Evolutionary conservation across 2,797 vertebrate genomes (phyloP).

Genomic region (Buceros bicornis): DNA sequence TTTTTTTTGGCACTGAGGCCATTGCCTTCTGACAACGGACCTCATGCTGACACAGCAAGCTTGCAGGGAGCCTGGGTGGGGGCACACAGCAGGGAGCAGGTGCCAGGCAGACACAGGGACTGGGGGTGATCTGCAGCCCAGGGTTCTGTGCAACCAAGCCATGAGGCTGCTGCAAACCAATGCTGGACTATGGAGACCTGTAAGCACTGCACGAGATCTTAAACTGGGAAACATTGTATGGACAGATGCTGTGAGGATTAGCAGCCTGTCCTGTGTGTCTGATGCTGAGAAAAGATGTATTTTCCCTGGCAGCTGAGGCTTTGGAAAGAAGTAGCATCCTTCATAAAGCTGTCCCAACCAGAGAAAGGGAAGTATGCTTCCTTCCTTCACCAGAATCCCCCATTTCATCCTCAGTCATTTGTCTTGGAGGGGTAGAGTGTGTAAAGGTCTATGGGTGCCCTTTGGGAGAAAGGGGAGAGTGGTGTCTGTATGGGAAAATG

Average conservation of each 20-base stretch:
- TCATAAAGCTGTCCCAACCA: neutral
- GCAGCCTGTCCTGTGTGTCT: neutral
- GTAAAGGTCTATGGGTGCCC: neutral
- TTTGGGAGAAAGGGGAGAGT: neutral
- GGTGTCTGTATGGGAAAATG: too few relatives aligned
- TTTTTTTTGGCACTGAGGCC: neutral
- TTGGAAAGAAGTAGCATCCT: neutral
- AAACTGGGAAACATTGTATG: neutral
- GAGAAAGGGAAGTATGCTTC: neutral
- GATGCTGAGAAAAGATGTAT: neutral
- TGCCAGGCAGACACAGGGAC: neutral
- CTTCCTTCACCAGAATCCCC: neutral
- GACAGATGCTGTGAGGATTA: neutral
- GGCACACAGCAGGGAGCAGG: neutral
- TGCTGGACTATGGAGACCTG: neutral
- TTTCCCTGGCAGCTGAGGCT: neutral
- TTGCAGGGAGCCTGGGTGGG: neutral
- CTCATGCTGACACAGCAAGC: neutral
- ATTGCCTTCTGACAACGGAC: neutral
- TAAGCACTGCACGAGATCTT: neutral
- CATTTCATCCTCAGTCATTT: neutral
- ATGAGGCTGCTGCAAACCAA: neutral
- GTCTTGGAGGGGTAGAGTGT: neutral
- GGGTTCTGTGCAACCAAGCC: neutral
- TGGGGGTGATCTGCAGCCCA: neutral